Base-by-base conservation (phyloP, 2,113 vertebrate species). In the Lutjanus erythropterus region DNA sequence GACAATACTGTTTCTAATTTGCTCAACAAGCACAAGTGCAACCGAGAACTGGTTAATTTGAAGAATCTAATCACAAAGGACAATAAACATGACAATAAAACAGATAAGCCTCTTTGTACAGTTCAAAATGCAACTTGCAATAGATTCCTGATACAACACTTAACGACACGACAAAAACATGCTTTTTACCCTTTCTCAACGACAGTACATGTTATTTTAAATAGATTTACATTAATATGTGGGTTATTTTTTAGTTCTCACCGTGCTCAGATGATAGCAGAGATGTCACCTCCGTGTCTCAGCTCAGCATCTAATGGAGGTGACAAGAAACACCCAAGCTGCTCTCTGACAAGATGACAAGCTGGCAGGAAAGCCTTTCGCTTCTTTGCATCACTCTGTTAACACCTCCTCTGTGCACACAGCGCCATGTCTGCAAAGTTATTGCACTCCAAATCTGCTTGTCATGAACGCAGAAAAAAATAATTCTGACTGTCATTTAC, bases 261-360 rank as follows among this genome's bases (percentile, higher is more conserved):
- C 78, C 55, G 23, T 12, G 55, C 2, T n/a, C 52, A 15, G 68
- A 49, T 35, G 16, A 60, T 6, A 21, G 39, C 42, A 8, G 59
- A 78, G 19, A 67, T 66, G 65, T 47, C 47, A 27, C 42, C 29
- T 84, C 46, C 0, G 7, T 18, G 8, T 47, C 8, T 19, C 37
- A 3, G 27, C 16, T 67, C 37, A 52, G 44, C 2, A 2, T 64
- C 10, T 37, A 2, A 46, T 2, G 2, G 79, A 86, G 44, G 86
- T 87, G 89, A 89, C 39, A 88, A 85, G 49, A 77, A 81, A 87
- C 90, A 80, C 91, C 86, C 83, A 18, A 23, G 55, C 55, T 64
- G 46, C 33, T 81, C 7, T 68, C 33, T 55, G 70, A 68, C 23
- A 18, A 60, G 9, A 18, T 25, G 58, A 44, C 59, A 62, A 84